Evolutionary conservation across 2,113 vertebrate genomes (phyloP).

Genomic region (Oostethus manadensis): DNA sequence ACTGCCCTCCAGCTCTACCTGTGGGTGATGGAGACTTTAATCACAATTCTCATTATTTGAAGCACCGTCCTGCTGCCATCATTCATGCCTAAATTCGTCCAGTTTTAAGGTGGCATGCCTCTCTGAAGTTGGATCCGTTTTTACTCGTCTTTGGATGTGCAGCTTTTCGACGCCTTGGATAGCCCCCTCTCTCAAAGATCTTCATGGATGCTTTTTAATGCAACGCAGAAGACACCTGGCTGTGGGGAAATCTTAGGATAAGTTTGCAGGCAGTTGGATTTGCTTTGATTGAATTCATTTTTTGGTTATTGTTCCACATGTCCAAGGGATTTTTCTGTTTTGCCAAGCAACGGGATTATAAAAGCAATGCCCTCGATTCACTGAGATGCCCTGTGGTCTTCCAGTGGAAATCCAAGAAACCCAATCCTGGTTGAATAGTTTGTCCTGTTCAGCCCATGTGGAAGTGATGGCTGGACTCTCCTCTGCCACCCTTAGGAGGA

Average conservation of each 20-base stretch:
- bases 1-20: constrained; percentile 69
- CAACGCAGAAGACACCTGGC: constrained; percentile 24
- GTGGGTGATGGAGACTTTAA: constrained; percentile 68
- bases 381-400: constrained; percentile 70
- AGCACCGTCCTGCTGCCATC: constrained; percentile 51
- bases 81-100: constrained; percentile 38
- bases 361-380: constrained; percentile 46
- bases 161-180: constrained; percentile 34
- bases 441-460: constrained; percentile 50
- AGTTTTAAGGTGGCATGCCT: constrained; percentile 25
- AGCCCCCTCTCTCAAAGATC: constrained; percentile 39
- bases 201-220: constrained; percentile 33
- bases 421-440: constrained; percentile 40
- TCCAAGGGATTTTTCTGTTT: constrained; percentile 32
- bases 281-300: constrained; percentile 12
- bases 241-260: constrained; percentile 36
- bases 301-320: constrained; percentile 12
- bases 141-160: constrained; percentile 48
- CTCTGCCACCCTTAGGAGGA: constrained; percentile 42
- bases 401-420: constrained; percentile 52
- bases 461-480: constrained; percentile 57
- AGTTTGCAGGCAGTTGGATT: constrained; percentile 30
- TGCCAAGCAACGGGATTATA: constrained; percentile 45
- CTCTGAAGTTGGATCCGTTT: constrained; percentile 47
- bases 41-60: constrained; percentile 67